phyloP scores from a whole-genome alignment of 1,140 invertebrate species.

The Meloidogyne hapla region DNA sequence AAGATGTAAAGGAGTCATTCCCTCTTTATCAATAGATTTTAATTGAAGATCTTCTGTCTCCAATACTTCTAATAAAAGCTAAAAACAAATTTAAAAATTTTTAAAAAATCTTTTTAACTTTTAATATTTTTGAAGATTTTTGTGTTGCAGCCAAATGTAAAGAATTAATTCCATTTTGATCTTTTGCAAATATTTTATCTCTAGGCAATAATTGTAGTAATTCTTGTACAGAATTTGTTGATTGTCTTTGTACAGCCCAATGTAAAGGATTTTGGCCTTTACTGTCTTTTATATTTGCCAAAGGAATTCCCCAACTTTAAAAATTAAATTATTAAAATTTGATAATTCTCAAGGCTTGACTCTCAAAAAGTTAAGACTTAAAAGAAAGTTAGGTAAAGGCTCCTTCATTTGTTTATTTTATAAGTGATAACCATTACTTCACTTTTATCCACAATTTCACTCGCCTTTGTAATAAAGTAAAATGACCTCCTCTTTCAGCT shows the following conservation, averaged over 20 bases:
- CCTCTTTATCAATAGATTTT: slow-evolving; percentile 18
- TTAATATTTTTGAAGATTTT: slow-evolving; percentile 36
- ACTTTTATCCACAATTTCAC: too few species aligned
- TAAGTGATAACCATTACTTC: too few species aligned
- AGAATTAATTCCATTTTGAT: slow-evolving; percentile 38
- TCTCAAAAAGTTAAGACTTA: too few species aligned
- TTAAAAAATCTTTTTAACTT: slow-evolving; percentile 28
- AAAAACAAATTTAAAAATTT: slow-evolving; percentile 8
- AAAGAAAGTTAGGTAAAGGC: too few species aligned
- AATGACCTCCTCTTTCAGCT: slow-evolving; percentile 30
- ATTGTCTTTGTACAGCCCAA: slow-evolving; percentile 40
- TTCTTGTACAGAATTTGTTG: slow-evolving; percentile 29
- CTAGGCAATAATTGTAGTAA: slow-evolving; percentile 17
- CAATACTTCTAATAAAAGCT: slow-evolving; percentile 34
- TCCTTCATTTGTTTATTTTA: too few species aligned
- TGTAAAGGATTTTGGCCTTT: slow-evolving; percentile 33
- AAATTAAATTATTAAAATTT: slow-evolving; percentile 6
- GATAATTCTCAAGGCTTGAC: too few species aligned
- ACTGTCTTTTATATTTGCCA: slow-evolving; percentile 20
- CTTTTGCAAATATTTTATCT: slow-evolving; percentile 22
- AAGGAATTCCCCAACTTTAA: slow-evolving; percentile 26
- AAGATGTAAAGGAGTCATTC: slow-evolving; percentile 43
- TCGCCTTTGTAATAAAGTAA: slow-evolving; percentile 31
- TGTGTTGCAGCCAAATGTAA: slow-evolving; percentile 44
- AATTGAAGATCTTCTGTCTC: slow-evolving; percentile 17